Conservation (phyloP, 2,888 invertebrate species). For the Eupithecia tripunctaria region DNA sequence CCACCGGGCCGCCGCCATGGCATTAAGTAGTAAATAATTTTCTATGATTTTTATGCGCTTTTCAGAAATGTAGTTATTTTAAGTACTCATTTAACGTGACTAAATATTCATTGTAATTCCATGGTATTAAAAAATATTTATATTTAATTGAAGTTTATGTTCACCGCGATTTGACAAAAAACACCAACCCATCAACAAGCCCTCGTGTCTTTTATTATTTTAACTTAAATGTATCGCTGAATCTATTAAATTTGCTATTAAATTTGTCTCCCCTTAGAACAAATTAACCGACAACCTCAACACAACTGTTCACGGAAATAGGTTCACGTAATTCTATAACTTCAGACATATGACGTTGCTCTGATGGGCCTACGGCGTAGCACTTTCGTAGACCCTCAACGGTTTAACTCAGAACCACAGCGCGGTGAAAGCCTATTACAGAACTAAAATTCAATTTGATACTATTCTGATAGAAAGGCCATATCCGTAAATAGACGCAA, state of each 20-base stretch:
- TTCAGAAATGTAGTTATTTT: no score
- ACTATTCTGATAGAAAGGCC: conserved; percentile 13
- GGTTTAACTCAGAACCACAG: conserved; percentile 2
- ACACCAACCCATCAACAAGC: background rate
- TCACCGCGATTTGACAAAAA: background rate
- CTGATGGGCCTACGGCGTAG: background rate
- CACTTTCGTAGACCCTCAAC: conserved; percentile 4
- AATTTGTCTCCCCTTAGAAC: background rate
- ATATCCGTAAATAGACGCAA: conserved; percentile 15
- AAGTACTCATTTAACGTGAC: no score
- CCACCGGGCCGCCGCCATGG: no score
- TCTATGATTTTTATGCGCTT: no score
- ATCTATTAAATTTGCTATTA: background rate
- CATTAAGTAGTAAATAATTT: no score
- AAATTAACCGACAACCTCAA: background rate
- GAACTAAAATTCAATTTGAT: conserved; percentile 20
- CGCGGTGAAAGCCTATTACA: conserved; percentile 1
- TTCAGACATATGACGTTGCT: background rate
- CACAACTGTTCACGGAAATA: background rate
- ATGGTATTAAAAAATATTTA: no score
- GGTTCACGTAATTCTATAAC: background rate
- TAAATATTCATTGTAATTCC: no score
- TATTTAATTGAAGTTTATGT: no score
- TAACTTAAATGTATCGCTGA: background rate
- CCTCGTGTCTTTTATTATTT: background rate